Evolutionary conservation across 2,888 invertebrate genomes (phyloP), one percentile per base, ranked within the genome.

Genomic region (Drosophila prostipennis): DNA sequence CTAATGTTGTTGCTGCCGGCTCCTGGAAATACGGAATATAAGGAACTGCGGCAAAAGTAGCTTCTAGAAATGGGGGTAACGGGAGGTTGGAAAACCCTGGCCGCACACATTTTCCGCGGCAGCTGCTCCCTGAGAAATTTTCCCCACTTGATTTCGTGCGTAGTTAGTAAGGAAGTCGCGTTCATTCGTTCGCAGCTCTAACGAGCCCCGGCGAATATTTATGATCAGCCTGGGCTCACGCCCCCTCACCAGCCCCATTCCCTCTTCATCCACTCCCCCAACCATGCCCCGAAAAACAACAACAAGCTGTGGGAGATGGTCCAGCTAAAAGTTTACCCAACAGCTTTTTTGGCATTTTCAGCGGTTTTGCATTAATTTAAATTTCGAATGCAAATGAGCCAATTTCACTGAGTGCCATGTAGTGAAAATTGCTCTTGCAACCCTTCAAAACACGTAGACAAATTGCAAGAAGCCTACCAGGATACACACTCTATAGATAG

Each of bases 371-470:
- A 90, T 89, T 90, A 87, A 89, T 90, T 90, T 90, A 88, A 90
- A 90, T 90, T 90, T 90, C 76, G 86, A 89, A 90, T 90, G 87
- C 81, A 90, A 90, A 90, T 89, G 79, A 89, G 87, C 88, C 85
- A 90, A 90, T 90, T 90, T 89, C 73, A 77, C 76, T 78, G 84
- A 84, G 86, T 87, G 84, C 64, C 73, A 71, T 53, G 51, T 26
- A 48, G 54, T 81, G 72, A 72, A 74, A 63, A 64, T 78, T 73
- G 69, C 39, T 42, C 26, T 58, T 39, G 52, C 69, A 77, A 70
- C 83, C 89, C 84, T 84, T 86, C 84, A 72, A 77, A 74, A 64
- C 16, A n/a, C 11, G 23, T 37, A 45, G 83, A 90, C 89, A 84
- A 89, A 90, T 88, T 82, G 77, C 77, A 70, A 59, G 48, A 78